Evolutionary conservation across 2,888 invertebrate genomes (phyloP), one percentile per base, ranked within the genome.

Genomic region (Furcula furcula): DNA sequence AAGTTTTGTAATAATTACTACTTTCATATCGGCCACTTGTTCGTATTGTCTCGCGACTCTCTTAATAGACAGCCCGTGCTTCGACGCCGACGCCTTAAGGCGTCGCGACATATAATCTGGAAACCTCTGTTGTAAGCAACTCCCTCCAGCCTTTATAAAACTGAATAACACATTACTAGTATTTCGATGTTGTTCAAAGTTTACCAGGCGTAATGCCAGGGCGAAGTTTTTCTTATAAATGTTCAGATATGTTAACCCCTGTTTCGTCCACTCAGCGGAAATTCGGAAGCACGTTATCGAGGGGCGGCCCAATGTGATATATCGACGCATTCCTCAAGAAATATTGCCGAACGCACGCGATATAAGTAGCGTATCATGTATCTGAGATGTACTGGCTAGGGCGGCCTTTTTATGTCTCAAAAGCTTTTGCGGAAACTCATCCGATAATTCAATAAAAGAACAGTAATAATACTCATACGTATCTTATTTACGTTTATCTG

Each of bases 291-390:
- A 63, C 65, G 70, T 70, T 76, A 76, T 77, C 69, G 73, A 72
- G 76, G 79, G 77, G 72, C 56, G 64, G 57, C 59, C 66, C 59
- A 48, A 54, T 58, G 75, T 83, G 84, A 86, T 85, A 82, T 81
- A 83, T 85, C 54, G 76, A 55, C 65, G 65, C 63, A 70, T 73
- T 76, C 67, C 62, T 62, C 52, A 66, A 78, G 75, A 83, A 76
- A 79, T 81, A 83, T 76, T 61, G 67, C 65, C 55, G 58, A 63
- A 58, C 62, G 64, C 73, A 74, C 68, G 65, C 68, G 59, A 69
- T 70, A 60, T 71, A 69, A 65, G 66, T 65, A 65, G 57, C 62
- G 55, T 58, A 61, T 62, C 63, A 62, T 49, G 53, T 62, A 70
- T 65, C 58, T 49, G 56, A 47, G 40, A 51, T 44, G 43, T 41